Evolutionary conservation across 2,797 vertebrate species (phyloP), one percentile per base, ranked within the genome.

Genomic region (Enteromius mattozi): DNA sequence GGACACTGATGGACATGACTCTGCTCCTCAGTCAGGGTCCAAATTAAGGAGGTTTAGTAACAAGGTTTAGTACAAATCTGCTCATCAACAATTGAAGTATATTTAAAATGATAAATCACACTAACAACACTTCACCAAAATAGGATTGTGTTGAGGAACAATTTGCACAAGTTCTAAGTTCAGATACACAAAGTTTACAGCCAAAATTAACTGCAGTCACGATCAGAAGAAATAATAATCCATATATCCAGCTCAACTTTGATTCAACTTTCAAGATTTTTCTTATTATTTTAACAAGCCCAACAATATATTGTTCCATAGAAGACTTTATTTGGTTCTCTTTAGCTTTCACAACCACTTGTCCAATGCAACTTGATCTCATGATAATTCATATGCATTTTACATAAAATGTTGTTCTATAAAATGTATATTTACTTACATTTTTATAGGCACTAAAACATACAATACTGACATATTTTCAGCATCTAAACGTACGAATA

Each of bases 211-310:
- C 92, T 91, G 88, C 91, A 91, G 86, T 86, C 83, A 92, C 90
- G 87, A 87, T 21, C 17, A 88, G 87, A 77, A n/a, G 91, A 88
- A 93, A 94, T 92, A 92, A 94, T 94, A 92, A 93, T 94, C 88
- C 91, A 89, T 88, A 90, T 88, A 85, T 85, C 76, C 77, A 77
- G 40, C 69, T 92, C 88, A 72, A 85, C 91, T 88, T 88, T 84
- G 75, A 86, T n/a, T n/a, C n/a, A n/a, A n/a, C n/a, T n/a, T n/a
- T n/a, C n/a, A 87, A 84, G 85, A 91, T 89, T 90, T 87, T 90
- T 92, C 86, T 91, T 90, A 92, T 94, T 95, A 94, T 94, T 94
- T 94, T 93, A 94, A 95, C 93, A 94, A 94, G 92, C 92, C 87
- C 80, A 89, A 88, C 90, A 91, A 89, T 90, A 78, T 24, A 89